These are phyloP conservation scores for Coregonus clupeaformis DNA, from an alignment of 2,113 vertebrate genomes.

Conservation along the genomic window DNA sequence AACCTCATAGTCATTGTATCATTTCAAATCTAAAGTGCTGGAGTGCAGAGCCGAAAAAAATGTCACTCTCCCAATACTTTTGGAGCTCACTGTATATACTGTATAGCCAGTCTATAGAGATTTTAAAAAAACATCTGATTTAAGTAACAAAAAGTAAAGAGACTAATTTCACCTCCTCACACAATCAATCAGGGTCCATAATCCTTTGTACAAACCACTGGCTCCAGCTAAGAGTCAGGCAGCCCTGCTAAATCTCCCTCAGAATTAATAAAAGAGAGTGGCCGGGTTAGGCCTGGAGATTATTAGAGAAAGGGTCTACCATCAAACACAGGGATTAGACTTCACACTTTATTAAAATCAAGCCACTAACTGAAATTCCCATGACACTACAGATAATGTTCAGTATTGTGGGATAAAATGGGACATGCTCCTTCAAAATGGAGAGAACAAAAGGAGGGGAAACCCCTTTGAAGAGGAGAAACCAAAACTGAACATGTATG, in stretches of 20 bases:
- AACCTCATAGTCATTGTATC: no score
- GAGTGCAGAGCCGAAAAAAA: no score
- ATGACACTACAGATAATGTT: neutral
- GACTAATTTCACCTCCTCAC: neutral
- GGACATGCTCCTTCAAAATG: neutral
- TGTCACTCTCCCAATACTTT: no score
- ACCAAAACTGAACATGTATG: neutral
- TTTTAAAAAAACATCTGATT: neutral
- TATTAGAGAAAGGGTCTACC: slow-evolving; percentile 10
- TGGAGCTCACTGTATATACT: no score
- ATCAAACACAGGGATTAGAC: slow-evolving; percentile 18
- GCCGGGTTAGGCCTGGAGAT: slow-evolving; percentile 23
- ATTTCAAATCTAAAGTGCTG: no score
- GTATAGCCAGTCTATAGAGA: neutral
- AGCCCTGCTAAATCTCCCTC: neutral
- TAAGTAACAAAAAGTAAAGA: neutral
- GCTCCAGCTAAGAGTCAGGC: neutral
- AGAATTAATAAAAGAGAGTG: slow-evolving; percentile 28
- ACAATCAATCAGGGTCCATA: neutral
- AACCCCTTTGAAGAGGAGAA: no score
- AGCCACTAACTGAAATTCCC: slow-evolving; percentile 10
- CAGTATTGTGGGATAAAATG: neutral
- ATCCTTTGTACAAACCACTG: neutral
- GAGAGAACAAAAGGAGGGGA: neutral
- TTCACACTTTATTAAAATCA: slow-evolving; percentile 18